Conservation (phyloP, 2,113 vertebrate genomes). For the Camelus bactrianus region DNA sequence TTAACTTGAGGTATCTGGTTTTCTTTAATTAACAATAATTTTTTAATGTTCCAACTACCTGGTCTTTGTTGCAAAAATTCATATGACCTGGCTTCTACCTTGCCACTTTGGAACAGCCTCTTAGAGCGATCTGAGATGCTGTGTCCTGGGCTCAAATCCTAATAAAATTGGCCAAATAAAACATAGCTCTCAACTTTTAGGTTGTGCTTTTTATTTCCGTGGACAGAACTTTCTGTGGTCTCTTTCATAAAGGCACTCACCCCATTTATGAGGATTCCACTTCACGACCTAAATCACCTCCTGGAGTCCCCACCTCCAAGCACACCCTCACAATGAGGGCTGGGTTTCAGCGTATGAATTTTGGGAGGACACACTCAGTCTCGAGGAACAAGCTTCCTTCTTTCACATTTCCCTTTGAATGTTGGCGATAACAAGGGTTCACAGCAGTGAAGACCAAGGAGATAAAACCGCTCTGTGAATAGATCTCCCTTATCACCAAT, state of each 20-base stretch:
- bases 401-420: neutral
- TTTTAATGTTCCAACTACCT: too few species aligned
- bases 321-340: rapidly evolving
- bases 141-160: too few species aligned
- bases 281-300: neutral
- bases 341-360: neutral
- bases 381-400: neutral
- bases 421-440: neutral
- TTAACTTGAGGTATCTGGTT: too few species aligned
- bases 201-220: too few species aligned
- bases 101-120: too few species aligned
- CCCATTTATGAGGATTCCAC: neutral
- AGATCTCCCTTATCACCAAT: neutral
- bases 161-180: too few species aligned
- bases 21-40: too few species aligned
- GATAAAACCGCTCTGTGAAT: neutral
- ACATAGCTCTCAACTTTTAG: too few species aligned
- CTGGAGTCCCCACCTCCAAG: neutral
- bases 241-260: neutral
- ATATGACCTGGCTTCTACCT: too few species aligned
- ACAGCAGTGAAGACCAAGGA: rapidly evolving
- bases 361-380: neutral
- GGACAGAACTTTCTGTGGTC: neutral
- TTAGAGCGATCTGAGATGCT: too few species aligned
- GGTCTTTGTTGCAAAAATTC: too few species aligned